Conservation (phyloP, 1,140 invertebrate genomes). For the Megalopta genalis region DNA sequence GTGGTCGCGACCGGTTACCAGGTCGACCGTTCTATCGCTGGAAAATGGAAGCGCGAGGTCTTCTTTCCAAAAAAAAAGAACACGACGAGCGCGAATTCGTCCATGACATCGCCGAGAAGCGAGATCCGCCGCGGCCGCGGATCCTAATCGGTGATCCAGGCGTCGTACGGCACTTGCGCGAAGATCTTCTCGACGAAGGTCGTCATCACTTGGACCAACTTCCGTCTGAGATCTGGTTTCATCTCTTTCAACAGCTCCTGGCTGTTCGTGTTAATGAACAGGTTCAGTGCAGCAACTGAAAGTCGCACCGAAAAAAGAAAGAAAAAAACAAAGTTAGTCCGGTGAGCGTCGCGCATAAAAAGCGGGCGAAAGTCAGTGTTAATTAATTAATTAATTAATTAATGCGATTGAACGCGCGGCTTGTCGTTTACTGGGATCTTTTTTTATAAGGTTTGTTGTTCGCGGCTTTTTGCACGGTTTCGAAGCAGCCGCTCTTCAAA, state of each 20-base stretch:
- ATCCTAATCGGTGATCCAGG: conserved; percentile 83
- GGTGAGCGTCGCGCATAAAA: too few relatives aligned
- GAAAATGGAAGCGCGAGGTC: neutral
- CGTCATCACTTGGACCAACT: conserved; percentile 87
- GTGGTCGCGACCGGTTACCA: too few relatives aligned
- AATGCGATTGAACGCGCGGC: too few relatives aligned
- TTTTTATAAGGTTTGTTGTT: too few relatives aligned
- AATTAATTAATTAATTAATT: too few relatives aligned
- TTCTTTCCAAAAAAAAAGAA: too few relatives aligned
- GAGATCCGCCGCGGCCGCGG: neutral
- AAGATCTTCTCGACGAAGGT: conserved; percentile 88
- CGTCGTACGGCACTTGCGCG: conserved; percentile 87
- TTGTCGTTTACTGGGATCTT: too few relatives aligned
- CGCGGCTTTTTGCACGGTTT: too few relatives aligned
- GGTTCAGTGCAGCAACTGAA: conserved; percentile 89
- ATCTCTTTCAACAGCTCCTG: conserved; percentile 91
- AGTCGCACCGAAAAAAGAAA: conserved; percentile 54
- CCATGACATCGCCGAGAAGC: neutral
- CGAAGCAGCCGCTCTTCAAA: too few relatives aligned
- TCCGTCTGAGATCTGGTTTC: conserved; percentile 90
- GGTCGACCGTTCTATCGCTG: neutral
- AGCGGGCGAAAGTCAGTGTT: too few relatives aligned
- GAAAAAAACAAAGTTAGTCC: neutral
- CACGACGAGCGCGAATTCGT: neutral
- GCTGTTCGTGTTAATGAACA: conserved; percentile 92